A percentile compares a stretch with the other conserved stretches of the same genome.
phyloP scores from a whole-genome alignment of 2,113 vertebrate genomes.

The Camelus dromedarius region DNA sequence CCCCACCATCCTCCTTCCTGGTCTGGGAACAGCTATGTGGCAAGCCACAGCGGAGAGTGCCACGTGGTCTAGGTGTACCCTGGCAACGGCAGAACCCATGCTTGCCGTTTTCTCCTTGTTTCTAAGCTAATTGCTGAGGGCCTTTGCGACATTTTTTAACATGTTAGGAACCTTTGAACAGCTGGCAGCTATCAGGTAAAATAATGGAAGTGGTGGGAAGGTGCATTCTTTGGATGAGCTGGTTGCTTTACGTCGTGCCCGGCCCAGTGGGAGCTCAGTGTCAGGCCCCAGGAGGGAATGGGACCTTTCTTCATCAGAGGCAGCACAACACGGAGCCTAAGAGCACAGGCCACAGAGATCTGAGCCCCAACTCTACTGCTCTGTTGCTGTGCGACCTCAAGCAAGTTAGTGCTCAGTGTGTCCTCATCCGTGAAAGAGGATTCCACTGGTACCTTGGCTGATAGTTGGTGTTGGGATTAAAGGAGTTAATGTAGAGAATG shows the following conservation, averaged over 20 bases:
- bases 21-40: background rate
- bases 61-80: background rate
- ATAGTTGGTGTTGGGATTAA: background rate
- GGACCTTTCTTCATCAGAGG: background rate
- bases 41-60: background rate
- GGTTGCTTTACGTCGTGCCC: background rate
- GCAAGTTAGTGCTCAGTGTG: background rate
- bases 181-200: slow-evolving; percentile 1
- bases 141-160: slow-evolving; percentile 20
- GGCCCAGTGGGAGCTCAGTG: background rate
- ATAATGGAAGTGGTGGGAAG: background rate
- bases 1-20: too few relatives aligned
- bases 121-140: slow-evolving; percentile 10
- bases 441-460: accelerated
- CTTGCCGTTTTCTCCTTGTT: slow-evolving; percentile 24
- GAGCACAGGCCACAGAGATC: background rate
- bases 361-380: background rate
- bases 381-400: background rate
- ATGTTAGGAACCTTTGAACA: slow-evolving; percentile 42
- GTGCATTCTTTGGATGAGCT: background rate
- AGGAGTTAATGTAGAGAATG: background rate
- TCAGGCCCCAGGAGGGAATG: background rate
- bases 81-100: background rate
- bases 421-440: background rate
- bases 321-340: accelerated